phyloP scores from a whole-genome alignment of 2,113 vertebrate species.

The Australoheros scitulus region DNA sequence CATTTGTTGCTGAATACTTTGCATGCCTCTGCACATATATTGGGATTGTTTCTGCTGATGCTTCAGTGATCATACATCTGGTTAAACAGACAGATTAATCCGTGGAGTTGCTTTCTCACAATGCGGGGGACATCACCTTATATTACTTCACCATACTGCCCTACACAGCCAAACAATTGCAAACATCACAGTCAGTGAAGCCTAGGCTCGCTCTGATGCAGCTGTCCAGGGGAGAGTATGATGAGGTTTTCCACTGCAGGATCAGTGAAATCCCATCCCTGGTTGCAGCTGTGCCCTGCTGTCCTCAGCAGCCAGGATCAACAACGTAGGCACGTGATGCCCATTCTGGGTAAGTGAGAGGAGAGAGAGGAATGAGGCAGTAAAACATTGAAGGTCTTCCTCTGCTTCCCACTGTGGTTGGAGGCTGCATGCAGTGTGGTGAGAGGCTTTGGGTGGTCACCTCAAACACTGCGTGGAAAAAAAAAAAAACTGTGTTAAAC shows the following conservation, averaged over 20 bases:
- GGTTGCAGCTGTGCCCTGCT: slow-evolving; percentile 53
- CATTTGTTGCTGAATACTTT: not conserved
- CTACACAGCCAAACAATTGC: not conserved
- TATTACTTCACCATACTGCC: not conserved
- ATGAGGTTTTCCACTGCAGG: slow-evolving; percentile 34
- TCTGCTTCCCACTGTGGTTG: slow-evolving; percentile 32
- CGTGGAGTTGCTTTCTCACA: not conserved
- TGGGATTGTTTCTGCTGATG: not conserved
- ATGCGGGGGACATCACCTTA: not conserved
- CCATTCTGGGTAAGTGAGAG: not conserved
- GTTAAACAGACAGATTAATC: not conserved
- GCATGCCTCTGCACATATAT: not conserved
- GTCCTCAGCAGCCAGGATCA: slow-evolving; percentile 22
- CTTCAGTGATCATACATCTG: not conserved
- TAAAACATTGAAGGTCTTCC: slow-evolving; percentile 8
- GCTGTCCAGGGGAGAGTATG: not conserved
- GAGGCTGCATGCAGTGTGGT: slow-evolving; percentile 22
- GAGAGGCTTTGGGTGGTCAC: slow-evolving; percentile 51
- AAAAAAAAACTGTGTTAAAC: not conserved
- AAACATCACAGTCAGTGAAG: not conserved
- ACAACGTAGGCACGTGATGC: slow-evolving; percentile 43
- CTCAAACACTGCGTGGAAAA: slow-evolving; percentile 28
- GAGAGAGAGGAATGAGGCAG: slow-evolving; percentile 17
- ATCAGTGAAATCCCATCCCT: slow-evolving; percentile 42
- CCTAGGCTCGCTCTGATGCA: not conserved